phyloP scores from a whole-genome alignment of 2,113 vertebrate species.

The Tupaia chinensis region DNA sequence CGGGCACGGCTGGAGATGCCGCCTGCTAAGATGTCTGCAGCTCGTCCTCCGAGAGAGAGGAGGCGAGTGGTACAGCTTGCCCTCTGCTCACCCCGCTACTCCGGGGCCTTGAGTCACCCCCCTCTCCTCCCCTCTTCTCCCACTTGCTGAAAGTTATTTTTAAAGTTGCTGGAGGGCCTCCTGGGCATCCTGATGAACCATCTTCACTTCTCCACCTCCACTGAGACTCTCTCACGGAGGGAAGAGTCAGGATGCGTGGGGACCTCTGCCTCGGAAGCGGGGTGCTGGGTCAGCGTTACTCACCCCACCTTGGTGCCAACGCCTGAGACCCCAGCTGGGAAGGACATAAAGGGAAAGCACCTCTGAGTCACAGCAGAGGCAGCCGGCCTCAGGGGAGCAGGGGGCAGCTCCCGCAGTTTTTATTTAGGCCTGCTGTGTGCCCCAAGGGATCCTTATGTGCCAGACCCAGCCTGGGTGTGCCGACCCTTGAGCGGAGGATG shows the following conservation, averaged over 20 bases:
- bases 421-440: neutral
- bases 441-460: neutral
- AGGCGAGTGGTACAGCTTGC: neutral
- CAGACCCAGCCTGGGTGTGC: neutral
- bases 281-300: neutral
- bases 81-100: rapidly evolving
- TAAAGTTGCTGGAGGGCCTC: neutral
- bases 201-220: neutral
- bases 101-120: neutral
- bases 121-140: neutral
- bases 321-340: neutral
- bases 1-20: neutral
- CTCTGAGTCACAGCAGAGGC: neutral
- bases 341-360: rapidly evolving
- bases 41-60: neutral
- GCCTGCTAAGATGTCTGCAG: rapidly evolving
- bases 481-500: neutral
- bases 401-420: neutral
- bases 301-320: neutral
- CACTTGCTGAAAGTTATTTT: neutral
- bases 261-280: neutral
- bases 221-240: neutral
- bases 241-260: neutral
- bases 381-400: neutral
- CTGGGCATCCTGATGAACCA: neutral